Percentiles rank a stretch among this genome's conserved stretches.
Evolutionary conservation across 2,797 vertebrate genomes (phyloP).

Genomic region (Sebastes cheni): DNA sequence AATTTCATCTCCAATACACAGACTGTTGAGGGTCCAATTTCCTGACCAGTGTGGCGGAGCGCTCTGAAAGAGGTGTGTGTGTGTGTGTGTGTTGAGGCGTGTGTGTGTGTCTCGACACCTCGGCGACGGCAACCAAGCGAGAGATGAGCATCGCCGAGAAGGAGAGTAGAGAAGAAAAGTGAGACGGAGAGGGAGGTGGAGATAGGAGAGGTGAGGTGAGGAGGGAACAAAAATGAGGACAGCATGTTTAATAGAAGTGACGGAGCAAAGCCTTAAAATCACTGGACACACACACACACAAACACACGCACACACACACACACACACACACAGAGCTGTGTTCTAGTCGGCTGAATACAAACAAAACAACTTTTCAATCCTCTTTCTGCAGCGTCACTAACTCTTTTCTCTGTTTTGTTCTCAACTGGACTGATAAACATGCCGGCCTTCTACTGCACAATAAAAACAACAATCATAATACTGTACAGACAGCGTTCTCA

Average conservation of each 20-base stretch:
- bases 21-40: constrained; percentile 70
- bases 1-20: constrained; percentile 66
- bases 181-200: constrained; percentile 14
- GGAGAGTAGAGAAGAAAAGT: constrained; percentile 8
- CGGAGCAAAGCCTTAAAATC: constrained; percentile 51
- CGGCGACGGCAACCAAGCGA: constrained; percentile 49
- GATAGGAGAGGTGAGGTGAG: neutral
- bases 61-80: constrained; percentile 9
- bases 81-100: neutral
- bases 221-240: constrained; percentile 42
- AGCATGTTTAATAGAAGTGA: constrained; percentile 51
- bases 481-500: neutral
- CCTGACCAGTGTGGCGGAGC: constrained; percentile 46
- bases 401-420: neutral
- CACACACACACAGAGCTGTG: neutral
- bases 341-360: constrained; percentile 16
- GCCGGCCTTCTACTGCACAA: neutral
- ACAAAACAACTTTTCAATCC: constrained; percentile 25
- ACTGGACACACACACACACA: constrained; percentile 22
- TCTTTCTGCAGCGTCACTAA: constrained; percentile 4
- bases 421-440: neutral
- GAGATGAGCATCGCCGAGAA: constrained; percentile 43
- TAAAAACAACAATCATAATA: neutral
- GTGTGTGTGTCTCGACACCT: constrained; percentile 21
- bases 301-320: constrained; percentile 15